A percentile compares a stretch with the other conserved stretches of the same genome.
Conservation (phyloP, 2,888 invertebrate genomes). For the Drosophila testacea region DNA sequence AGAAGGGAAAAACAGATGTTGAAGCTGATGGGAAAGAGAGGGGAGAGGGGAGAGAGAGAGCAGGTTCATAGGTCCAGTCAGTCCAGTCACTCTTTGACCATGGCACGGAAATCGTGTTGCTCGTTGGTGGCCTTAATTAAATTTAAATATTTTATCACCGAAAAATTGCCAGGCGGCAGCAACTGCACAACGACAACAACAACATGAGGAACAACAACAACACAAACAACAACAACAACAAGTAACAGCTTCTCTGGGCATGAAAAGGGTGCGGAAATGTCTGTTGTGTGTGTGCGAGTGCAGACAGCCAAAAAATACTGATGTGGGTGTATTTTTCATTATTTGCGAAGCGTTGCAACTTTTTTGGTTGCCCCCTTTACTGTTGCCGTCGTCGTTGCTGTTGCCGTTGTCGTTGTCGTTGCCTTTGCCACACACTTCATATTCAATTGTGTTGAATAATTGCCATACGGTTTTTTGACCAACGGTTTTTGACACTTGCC, state of each 20-base stretch:
- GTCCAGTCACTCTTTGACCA: slow-evolving; percentile 57
- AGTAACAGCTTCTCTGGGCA: slow-evolving; percentile 42
- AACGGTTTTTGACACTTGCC: slow-evolving; percentile 84
- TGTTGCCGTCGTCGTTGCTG: slow-evolving; percentile 46
- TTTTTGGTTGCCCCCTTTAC: slow-evolving; percentile 37
- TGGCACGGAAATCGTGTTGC: slow-evolving; percentile 77
- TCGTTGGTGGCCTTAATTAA: slow-evolving; percentile 85
- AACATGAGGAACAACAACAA: slow-evolving; percentile 24
- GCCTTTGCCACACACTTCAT: slow-evolving; percentile 83
- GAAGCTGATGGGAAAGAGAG: background rate
- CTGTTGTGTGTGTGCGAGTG: slow-evolving; percentile 55
- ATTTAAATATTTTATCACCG: slow-evolving; percentile 85
- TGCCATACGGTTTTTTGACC: slow-evolving; percentile 84
- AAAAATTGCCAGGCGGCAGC: slow-evolving; percentile 83
- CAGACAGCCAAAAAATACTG: slow-evolving; percentile 80
- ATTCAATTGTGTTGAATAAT: slow-evolving; percentile 85
- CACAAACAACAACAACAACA: slow-evolving; percentile 33
- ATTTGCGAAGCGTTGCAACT: slow-evolving; percentile 77
- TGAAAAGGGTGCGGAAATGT: slow-evolving; percentile 78
- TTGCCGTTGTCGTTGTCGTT: slow-evolving; percentile 61
- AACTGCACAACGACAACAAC: slow-evolving; percentile 72
- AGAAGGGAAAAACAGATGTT: slow-evolving; percentile 14
- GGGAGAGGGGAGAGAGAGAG: background rate
- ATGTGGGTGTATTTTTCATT: slow-evolving; percentile 82
- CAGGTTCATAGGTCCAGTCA: slow-evolving; percentile 65